Conservation (phyloP, 2,797 vertebrate species). For the Pipistrellus pipistrellus region DNA sequence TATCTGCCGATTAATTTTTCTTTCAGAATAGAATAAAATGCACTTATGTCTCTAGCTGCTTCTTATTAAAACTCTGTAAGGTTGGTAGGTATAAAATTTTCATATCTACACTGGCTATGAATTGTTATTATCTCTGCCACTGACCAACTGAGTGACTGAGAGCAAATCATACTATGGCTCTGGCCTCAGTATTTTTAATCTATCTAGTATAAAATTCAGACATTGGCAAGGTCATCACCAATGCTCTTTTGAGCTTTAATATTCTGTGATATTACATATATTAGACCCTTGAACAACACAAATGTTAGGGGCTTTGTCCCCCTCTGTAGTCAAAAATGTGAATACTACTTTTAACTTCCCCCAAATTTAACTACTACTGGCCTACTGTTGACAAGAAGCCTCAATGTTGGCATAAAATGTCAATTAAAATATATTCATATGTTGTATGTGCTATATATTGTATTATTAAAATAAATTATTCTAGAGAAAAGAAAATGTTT, state of each 20-base stretch:
- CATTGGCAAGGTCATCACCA: background rate
- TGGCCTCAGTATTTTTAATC: background rate
- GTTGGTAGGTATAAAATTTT: conserved; percentile 54
- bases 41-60: conserved; percentile 31
- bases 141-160: background rate
- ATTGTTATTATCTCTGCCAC: conserved; percentile 67
- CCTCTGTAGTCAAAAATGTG: background rate
- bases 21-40: conserved; percentile 59
- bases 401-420: background rate
- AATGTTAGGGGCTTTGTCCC: background rate
- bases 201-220: conserved; percentile 23
- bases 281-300: background rate
- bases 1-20: conserved; percentile 39
- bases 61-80: conserved; percentile 35
- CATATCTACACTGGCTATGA: background rate
- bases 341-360: background rate
- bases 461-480: background rate
- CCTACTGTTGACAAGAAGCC: background rate
- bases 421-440: background rate
- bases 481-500: background rate
- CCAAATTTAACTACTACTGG: background rate
- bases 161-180: background rate
- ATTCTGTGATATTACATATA: background rate
- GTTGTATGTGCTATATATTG: background rate
- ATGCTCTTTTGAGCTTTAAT: background rate